Conservation (phyloP, 2,113 vertebrate species). For the Mastomys natalensis region DNA sequence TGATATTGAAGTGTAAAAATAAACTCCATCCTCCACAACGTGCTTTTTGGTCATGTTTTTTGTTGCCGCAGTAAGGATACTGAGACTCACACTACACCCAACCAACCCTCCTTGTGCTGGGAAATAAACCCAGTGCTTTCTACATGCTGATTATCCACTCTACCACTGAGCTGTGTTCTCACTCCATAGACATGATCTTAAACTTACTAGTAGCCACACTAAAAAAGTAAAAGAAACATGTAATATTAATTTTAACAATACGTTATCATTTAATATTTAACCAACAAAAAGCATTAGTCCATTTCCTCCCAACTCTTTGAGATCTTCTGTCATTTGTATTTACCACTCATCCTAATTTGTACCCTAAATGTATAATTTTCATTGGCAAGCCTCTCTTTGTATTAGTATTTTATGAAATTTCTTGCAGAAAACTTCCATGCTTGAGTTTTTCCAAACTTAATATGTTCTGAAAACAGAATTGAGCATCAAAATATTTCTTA, state of each 20-base stretch:
- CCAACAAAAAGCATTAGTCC: not conserved
- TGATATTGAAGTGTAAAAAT: not conserved
- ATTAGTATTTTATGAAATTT: slow-evolving; percentile 13
- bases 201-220: not conserved
- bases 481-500: not conserved
- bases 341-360: not conserved
- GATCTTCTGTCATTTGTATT: not conserved
- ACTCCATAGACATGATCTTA: not conserved
- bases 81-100: too few species aligned
- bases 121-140: not conserved
- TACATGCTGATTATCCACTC: too few species aligned
- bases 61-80: too few species aligned
- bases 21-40: not conserved
- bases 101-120: not conserved
- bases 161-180: not conserved
- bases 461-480: not conserved
- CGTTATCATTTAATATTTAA: not conserved
- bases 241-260: not conserved
- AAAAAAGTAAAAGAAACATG: not conserved
- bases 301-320: slow-evolving; percentile 2
- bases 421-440: not conserved
- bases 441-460: not conserved
- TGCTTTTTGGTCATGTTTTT: not conserved
- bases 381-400: slow-evolving; percentile 9
- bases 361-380: slow-evolving; percentile 26